Base-by-base conservation (phyloP, 2,797 vertebrate genomes). In the Simalia tracyae region DNA sequence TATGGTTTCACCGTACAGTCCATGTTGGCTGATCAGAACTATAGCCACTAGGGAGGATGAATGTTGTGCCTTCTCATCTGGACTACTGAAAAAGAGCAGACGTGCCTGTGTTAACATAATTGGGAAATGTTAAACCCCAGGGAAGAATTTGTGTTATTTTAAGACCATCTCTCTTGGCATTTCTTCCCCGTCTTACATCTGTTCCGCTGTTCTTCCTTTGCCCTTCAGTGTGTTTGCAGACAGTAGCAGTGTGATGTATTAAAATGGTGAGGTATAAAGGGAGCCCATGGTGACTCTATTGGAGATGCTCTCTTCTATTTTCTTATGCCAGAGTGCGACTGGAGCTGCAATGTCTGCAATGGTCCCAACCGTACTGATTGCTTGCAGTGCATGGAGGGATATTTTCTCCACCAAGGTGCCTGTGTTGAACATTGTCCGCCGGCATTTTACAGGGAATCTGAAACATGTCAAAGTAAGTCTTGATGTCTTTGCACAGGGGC, bases 321-420 rank as follows among this genome's bases (percentile, higher is more conserved):
- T 57, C 92, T 88, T 4, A 84, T 95, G 94, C 12, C 87, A 99
- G 99, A 99, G 96, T 99, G 99, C 57, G 98, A 99, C 95, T 99
- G 99, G 99, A 99, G 98, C 96, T 99, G 99, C 92, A 99, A 98
- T 0, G 96, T 98, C 0, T 99, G 99, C 46, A 97, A 93, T 5
- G 99, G 99, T 2, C 98, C 99, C 1, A 97, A 97, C 89, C 97
- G 95, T 54, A 98, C 97, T 0, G 99, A 99, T 96, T 99, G 99
- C 96, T 97, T 99, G 94, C 99, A 98, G 96, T 99, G 99, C 96
- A 98, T 99, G 98, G 99, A 99, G 5, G 98, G 98, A 63, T 97
- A 98, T 0, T 66, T 98, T 57, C 96, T 99, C 76, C 98, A 99
- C 36, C 96, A 98, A 0, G 98, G 98, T 0, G 92, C 98, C 36